phyloP scores from a whole-genome alignment of 2,888 invertebrate genomes.

The Drosophila mettleri region DNA sequence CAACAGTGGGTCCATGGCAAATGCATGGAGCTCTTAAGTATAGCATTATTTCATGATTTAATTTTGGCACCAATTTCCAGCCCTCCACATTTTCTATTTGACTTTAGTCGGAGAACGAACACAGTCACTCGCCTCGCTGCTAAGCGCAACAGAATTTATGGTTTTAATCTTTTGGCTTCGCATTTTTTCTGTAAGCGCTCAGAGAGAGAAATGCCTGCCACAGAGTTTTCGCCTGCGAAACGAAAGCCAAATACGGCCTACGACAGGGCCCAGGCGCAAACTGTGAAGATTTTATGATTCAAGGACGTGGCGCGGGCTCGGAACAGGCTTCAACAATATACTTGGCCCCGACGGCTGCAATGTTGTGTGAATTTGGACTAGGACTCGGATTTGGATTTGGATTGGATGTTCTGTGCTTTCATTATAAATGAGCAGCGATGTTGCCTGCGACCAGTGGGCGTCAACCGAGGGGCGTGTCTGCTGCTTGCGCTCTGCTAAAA shows the following conservation, averaged over 20 bases:
- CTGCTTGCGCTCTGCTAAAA: constrained; percentile 29
- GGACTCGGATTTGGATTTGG: constrained; percentile 55
- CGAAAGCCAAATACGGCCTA: constrained; percentile 54
- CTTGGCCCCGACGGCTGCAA: constrained; percentile 29
- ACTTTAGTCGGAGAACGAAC: constrained; percentile 13
- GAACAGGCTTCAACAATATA: constrained; percentile 56
- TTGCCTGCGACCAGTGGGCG: constrained; percentile 44
- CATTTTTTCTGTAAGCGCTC: constrained; percentile 48
- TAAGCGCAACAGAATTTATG: constrained; percentile 73
- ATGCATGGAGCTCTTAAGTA: constrained; percentile 14
- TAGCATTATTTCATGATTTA: constrained; percentile 40
- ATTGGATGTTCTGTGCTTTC: constrained; percentile 59
- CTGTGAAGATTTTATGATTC: constrained; percentile 70
- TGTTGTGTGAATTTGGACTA: constrained; percentile 59
- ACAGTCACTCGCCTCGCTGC: constrained; percentile 24
- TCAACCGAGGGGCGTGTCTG: constrained; percentile 48
- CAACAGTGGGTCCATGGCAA: neutral
- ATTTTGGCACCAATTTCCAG: constrained; percentile 32
- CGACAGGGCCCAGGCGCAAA: constrained; percentile 38
- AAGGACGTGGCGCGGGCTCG: constrained; percentile 64
- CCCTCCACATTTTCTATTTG: constrained; percentile 29
- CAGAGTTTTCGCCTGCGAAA: constrained; percentile 29
- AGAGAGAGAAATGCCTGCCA: constrained; percentile 46
- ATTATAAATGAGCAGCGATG: constrained; percentile 62
- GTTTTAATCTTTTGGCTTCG: constrained; percentile 77